These are phyloP conservation scores for Nesidiocoris tenuis DNA, from an alignment of 2,888 invertebrate genomes.

Conservation along the genomic window DNA sequence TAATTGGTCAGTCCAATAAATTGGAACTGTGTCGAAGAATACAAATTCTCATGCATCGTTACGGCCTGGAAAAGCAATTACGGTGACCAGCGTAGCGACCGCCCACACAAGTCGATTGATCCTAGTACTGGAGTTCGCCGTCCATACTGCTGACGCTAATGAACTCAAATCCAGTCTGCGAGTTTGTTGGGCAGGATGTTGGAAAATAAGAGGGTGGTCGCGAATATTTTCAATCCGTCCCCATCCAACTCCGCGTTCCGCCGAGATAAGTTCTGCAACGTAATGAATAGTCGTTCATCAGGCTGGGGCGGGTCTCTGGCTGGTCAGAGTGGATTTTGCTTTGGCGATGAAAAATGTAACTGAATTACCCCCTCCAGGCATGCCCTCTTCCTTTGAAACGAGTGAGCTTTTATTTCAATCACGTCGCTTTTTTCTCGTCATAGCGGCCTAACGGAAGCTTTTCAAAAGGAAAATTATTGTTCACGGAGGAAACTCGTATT, in stretches of 20 bases:
- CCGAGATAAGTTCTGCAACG: slow-evolving; percentile 3
- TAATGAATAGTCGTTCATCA: slow-evolving; percentile 35
- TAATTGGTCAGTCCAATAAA: no score
- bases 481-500: background rate
- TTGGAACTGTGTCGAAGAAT: no score
- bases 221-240: background rate
- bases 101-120: no score
- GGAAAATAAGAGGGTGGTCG: background rate
- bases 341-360: slow-evolving; percentile 33
- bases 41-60: no score
- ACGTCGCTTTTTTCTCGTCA: slow-evolving; percentile 8
- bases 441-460: slow-evolving; percentile 1
- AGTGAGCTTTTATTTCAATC: slow-evolving; percentile 32
- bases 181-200: background rate
- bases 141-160: slow-evolving; percentile 1
- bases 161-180: slow-evolving; percentile 29
- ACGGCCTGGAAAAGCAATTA: no score
- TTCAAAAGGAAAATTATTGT: slow-evolving; percentile 5
- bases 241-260: slow-evolving; percentile 1
- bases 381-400: background rate
- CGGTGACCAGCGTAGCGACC: no score
- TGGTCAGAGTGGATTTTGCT: slow-evolving; percentile 28
- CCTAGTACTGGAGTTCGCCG: background rate
- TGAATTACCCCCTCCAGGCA: slow-evolving; percentile 7
- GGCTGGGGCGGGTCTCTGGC: background rate